Evolutionary conservation across 1,140 invertebrate genomes (phyloP), one percentile per base, ranked within the genome.

Genomic region (Zaprionus nigranus): DNA sequence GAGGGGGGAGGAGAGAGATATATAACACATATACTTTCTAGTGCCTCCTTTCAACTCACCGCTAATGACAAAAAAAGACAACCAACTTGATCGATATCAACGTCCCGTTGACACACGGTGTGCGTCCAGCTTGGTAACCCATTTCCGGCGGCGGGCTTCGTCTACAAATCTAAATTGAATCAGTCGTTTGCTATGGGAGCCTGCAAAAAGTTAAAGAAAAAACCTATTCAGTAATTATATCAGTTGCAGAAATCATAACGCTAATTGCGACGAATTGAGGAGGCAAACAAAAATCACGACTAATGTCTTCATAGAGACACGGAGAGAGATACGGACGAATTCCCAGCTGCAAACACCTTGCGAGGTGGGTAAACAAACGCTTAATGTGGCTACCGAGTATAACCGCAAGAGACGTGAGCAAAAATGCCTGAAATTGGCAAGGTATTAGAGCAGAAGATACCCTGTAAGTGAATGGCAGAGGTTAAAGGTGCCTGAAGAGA

Each of bases 11-110:
- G 13, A 15, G 4, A 15, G 12, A 11, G 5, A 54, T 11, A 30
- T 56, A 20, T n/a, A 28, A 40, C 15, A 34, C 12, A 49, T 13
- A 1, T 28, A 2, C 15, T n/a, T 40, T 0, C 1, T n/a, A 12
- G 0, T 12, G 5, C 4, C 1, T 22, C 2, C 2, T 7, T 28
- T 26, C 15, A 5, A 85, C 91, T 85, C 63, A 92, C 91, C 91
- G 66, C 79, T 91, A 7, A 92, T 85, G 11, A 92, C 91, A 12
- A 92, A 84, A 84, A 40, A 92, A 92, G 1, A 90, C 80, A 2
- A 92, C 88, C 30, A 92, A 60, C 69, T 92, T 92, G 4, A 92
- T 71, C 53, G 92, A 83, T 24, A 92, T 91, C 62, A 92, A 75
- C 73, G 81, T 92, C 57, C 67, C 75, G 72, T 92, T 92, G 68